Conservation (phyloP, 2,888 invertebrate genomes). For the Geophilus truncorum region DNA sequence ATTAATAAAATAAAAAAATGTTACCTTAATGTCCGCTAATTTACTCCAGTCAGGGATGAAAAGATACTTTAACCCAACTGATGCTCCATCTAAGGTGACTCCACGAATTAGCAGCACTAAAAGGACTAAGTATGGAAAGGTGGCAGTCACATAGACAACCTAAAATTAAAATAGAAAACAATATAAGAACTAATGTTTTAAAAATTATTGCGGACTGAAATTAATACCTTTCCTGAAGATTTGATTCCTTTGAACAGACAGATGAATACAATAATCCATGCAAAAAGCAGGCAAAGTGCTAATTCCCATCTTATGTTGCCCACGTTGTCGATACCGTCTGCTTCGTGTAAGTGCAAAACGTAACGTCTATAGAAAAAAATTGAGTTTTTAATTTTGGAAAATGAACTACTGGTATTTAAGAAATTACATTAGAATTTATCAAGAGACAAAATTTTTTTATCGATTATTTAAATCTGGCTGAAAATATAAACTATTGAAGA, state of each 20-base stretch:
- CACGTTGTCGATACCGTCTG: constrained; percentile 41
- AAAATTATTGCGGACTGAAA: neutral
- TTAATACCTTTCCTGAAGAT: constrained; percentile 45
- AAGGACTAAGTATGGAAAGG: constrained; percentile 44
- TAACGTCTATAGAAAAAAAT: constrained; percentile 41
- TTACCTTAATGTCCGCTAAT: constrained; percentile 42
- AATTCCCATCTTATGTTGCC: constrained; percentile 44
- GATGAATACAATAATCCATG: constrained; percentile 45
- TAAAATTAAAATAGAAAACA: constrained; percentile 33
- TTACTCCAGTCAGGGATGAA: constrained; percentile 44
- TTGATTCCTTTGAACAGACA: constrained; percentile 46
- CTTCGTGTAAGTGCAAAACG: constrained; percentile 38
- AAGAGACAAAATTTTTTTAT: too few relatives aligned
- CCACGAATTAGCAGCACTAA: constrained; percentile 43
- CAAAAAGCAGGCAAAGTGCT: constrained; percentile 43
- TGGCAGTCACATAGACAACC: constrained; percentile 46
- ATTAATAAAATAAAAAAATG: neutral
- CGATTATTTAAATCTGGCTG: too few relatives aligned
- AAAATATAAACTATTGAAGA: too few relatives aligned
- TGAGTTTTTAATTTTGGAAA: too few relatives aligned
- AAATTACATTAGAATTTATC: too few relatives aligned
- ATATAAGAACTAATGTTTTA: neutral
- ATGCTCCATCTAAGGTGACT: constrained; percentile 42
- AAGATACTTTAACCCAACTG: constrained; percentile 43
- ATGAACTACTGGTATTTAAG: too few relatives aligned